Percentiles rank a stretch among this genome's conserved stretches.
Conservation (phyloP, 2,113 vertebrate genomes). For the Mirza zaza region DNA sequence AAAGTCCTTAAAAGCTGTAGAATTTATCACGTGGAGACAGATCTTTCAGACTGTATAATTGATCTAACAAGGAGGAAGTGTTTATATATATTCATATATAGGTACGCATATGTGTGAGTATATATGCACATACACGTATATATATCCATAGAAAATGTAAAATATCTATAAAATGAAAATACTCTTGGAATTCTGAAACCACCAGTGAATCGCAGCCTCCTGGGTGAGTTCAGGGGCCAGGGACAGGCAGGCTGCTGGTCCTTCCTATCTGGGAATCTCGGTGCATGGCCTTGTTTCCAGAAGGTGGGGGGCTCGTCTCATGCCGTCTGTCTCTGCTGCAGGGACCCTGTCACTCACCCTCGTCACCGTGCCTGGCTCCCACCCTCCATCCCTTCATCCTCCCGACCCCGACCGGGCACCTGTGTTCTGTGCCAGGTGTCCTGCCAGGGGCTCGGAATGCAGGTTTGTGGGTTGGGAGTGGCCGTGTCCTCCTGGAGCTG, state of each 20-base stretch:
- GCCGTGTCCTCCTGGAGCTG: not conserved
- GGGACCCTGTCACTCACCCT: not conserved
- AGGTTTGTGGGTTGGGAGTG: not conserved
- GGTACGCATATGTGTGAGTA: rapidly evolving
- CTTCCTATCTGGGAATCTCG: too few species aligned
- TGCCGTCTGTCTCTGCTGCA: rapidly evolving
- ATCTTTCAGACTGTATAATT: not conserved
- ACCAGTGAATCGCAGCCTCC: rapidly evolving
- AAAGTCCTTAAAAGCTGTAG: not conserved
- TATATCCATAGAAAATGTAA: not conserved
- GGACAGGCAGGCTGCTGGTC: not conserved
- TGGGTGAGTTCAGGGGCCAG: not conserved
- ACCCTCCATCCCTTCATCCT: too few species aligned
- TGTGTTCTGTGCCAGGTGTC: not conserved
- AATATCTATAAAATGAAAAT: not conserved
- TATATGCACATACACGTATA: too few species aligned
- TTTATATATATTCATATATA: not conserved
- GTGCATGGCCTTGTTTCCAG: rapidly evolving
- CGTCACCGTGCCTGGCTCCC: rapidly evolving
- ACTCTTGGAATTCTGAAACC: not conserved
- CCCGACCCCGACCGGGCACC: rapidly evolving
- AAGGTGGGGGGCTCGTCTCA: too few species aligned
- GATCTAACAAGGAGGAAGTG: not conserved
- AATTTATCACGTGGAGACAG: not conserved
- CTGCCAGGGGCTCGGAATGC: not conserved